Conservation (phyloP, 1,140 invertebrate species). For the Magallana ariakensis region DNA sequence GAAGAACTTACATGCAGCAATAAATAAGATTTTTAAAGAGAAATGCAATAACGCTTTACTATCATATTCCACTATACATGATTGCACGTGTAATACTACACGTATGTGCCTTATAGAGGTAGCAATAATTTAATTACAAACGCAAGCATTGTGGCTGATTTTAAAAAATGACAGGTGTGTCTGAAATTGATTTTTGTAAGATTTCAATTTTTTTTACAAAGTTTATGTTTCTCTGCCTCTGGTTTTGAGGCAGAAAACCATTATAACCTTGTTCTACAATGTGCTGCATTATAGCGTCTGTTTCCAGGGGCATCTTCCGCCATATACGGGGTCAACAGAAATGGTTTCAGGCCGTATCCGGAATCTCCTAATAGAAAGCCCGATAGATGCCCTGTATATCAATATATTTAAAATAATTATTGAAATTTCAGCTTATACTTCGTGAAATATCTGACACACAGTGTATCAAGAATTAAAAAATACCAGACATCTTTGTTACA, state of each 20-base stretch:
- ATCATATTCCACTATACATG: too few relatives aligned
- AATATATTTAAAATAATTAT: neutral
- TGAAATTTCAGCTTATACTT: too few relatives aligned
- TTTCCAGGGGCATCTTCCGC: neutral
- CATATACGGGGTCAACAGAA: constrained; percentile 44
- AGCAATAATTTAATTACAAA: too few relatives aligned
- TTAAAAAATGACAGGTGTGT: neutral
- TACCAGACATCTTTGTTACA: too few relatives aligned
- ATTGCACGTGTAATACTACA: too few relatives aligned
- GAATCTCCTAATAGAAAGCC: constrained; percentile 49
- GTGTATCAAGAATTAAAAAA: too few relatives aligned
- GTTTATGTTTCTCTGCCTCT: neutral
- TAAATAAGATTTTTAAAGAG: neutral
- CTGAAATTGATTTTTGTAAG: neutral
- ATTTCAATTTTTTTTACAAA: neutral
- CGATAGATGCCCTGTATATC: constrained; percentile 15
- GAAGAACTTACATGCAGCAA: too few relatives aligned
- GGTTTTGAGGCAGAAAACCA: neutral
- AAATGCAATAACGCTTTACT: neutral
- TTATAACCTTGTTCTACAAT: constrained; percentile 25
- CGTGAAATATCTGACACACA: too few relatives aligned
- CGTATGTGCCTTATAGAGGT: too few relatives aligned
- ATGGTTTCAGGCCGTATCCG: constrained; percentile 32
- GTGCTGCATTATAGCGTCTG: constrained; percentile 31
- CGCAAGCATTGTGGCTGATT: neutral